Base-by-base conservation (phyloP, 2,797 vertebrate genomes). In the Chrosomus eos region DNA sequence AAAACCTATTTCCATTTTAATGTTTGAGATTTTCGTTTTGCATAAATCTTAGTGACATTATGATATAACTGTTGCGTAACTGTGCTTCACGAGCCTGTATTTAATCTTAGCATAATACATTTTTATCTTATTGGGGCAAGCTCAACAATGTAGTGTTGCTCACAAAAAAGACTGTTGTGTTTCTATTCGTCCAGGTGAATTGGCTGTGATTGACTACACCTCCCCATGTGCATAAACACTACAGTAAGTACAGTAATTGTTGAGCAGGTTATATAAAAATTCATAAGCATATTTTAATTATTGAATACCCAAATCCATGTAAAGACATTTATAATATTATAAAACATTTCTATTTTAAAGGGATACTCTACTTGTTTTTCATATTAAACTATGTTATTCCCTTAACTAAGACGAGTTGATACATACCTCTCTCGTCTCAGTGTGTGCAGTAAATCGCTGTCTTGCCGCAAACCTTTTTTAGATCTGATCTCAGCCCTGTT, bases 201-300 rank as follows among this genome's bases (percentile, higher is more conserved):
- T 91, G 73, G 92, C 92, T 0, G 89, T 92, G 51, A 89, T 87
- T 0, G 91, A 94, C 7, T 95, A 95, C 90, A 93, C 82, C 4
- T 93, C 92, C 62, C 86, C 93, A 40, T 95, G 94, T 86, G 91
- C 90, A 36, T 68, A 66, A 90, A 93, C 76, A 88, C n/a, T n/a
- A n/a, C 5, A 0, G 60, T 79, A 66, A 51, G 93, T 92, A 19
- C 60, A 67, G 16, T 58, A n/a, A n/a, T n/a, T n/a, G 14, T 58
- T 9, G 23, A 60, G 14, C n/a, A 26, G 55, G 23, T 64, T 64
- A 31, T 31, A 64, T 31, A n/a, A 60, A 53, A 40, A 18, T 21
- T 2, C 4, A 77, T n/a, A 16, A 5, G 23, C 9, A n/a, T n/a
- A 16, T 38, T 58, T 38, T 3, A 53, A 60, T 11, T 28, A 60